phyloP scores from a whole-genome alignment of 1,140 invertebrate genomes.

The Armadillidium nasatum region DNA sequence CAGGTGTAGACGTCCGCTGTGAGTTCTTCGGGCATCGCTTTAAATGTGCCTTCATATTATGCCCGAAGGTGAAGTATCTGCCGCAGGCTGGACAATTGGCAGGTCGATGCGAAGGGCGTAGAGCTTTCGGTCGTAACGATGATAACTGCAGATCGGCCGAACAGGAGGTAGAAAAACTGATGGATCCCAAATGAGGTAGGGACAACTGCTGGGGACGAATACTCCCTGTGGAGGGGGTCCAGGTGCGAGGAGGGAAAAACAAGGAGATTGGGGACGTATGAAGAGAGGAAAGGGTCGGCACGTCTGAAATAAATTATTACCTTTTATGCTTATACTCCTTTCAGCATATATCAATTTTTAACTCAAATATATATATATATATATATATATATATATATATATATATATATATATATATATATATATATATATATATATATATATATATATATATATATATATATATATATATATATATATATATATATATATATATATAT shows the following conservation, averaged over 20 bases:
- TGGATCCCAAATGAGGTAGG: slow-evolving; percentile 38
- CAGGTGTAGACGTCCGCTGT: slow-evolving; percentile 36
- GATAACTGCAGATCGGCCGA: slow-evolving; percentile 28
- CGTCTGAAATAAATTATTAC: neutral
- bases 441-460: no score
- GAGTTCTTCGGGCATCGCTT: slow-evolving; percentile 44
- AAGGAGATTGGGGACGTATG: slow-evolving; percentile 44
- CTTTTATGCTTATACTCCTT: no score
- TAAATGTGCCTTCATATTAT: slow-evolving; percentile 45
- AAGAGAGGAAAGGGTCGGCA: slow-evolving; percentile 29
- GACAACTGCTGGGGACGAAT: slow-evolving; percentile 42
- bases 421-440: no score
- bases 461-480: no score
- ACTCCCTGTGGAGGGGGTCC: slow-evolving; percentile 42
- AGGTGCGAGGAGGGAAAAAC: slow-evolving; percentile 45
- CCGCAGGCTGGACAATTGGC: slow-evolving; percentile 44
- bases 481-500: no score
- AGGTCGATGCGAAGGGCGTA: slow-evolving; percentile 42
- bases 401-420: no score
- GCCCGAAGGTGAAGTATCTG: slow-evolving; percentile 44
- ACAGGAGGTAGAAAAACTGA: slow-evolving; percentile 39
- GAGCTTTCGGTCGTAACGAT: slow-evolving; percentile 37
- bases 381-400: no score
- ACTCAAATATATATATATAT: no score
- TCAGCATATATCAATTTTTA: no score